Base-by-base conservation (phyloP, 1,140 invertebrate genomes). In the Drosophila lacertosa region DNA sequence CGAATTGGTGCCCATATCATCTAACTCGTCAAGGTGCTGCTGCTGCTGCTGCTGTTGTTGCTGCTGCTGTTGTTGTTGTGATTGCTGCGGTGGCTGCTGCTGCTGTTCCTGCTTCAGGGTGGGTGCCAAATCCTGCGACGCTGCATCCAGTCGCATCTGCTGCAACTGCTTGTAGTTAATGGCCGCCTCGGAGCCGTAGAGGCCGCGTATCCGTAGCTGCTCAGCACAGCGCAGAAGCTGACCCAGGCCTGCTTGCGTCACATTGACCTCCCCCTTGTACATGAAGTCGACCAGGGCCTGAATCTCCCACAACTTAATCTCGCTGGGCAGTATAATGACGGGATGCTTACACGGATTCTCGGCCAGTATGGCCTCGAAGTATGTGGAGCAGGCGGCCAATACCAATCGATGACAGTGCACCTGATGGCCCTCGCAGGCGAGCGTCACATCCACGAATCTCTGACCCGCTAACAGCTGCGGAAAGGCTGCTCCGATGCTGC, bases 381-480 rank as follows among this genome's bases (percentile, higher is more conserved):
- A 97, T 4, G 95, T 95, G 44, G 95, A 96, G 90, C 96, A 97
- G 1, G 96, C 96, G 2, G 96, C 96, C 57, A 96, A 89, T 10
- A 96, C 96, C 37, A 97, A 94, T 82, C 96, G 97, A 93, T 98
- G 97, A 77, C 97, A 97, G 86, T 97, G 96, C 65, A 98, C 93
- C 84, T 96, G 96, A 53, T 95, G 93, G 6, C 96, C 96, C 89
- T 98, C 97, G 89, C 97, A 97, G 11, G 96, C 96, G 37, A 98
- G 90, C 4, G 97, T 98, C 11, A 97, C 96, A 91, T 98, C 97
- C 0, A 97, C 96, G 82, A 97, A 97, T 82, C 96, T 94, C 91
- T 97, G 96, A n/a, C 94, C 94, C 9, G 95, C 94, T 26, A 97
- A 91, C 4, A 98, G 93, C 22, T 96, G 91, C 0, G 90, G 90